Conservation (phyloP, 2,888 invertebrate genomes). For the Digitonthophagus gazella region DNA sequence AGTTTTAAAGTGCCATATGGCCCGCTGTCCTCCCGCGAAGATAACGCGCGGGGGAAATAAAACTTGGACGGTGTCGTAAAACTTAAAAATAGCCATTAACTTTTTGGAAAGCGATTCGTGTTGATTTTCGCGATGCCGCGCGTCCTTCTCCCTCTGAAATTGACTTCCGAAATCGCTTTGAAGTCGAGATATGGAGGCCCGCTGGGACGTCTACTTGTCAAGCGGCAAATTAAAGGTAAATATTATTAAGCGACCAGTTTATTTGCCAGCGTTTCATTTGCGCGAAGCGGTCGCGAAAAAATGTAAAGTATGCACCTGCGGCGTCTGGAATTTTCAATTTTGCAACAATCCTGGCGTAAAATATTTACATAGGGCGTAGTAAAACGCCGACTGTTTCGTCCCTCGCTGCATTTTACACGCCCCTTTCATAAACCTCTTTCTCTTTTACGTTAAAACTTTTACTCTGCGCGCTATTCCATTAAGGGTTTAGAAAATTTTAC, state of each 20-base stretch:
- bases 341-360: not conserved
- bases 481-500: not conserved
- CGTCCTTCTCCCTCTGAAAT: not conserved
- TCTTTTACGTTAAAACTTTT: not conserved
- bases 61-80: not conserved
- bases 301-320: not conserved
- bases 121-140: not conserved
- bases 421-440: not conserved
- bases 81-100: not conserved
- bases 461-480: not conserved
- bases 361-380: not conserved
- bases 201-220: not conserved
- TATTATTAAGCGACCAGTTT: not conserved
- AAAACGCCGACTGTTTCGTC: not conserved
- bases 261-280: not conserved
- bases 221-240: constrained; percentile 5
- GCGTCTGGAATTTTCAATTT: not conserved
- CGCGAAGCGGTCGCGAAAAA: not conserved
- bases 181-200: not conserved
- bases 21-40: not conserved
- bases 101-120: not conserved
- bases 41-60: not conserved
- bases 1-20: not conserved
- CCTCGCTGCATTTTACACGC: not conserved
- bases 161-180: not conserved